These are phyloP conservation scores for Serilophus lunatus DNA, from an alignment of 2,113 vertebrate species.

Conservation along the genomic window DNA sequence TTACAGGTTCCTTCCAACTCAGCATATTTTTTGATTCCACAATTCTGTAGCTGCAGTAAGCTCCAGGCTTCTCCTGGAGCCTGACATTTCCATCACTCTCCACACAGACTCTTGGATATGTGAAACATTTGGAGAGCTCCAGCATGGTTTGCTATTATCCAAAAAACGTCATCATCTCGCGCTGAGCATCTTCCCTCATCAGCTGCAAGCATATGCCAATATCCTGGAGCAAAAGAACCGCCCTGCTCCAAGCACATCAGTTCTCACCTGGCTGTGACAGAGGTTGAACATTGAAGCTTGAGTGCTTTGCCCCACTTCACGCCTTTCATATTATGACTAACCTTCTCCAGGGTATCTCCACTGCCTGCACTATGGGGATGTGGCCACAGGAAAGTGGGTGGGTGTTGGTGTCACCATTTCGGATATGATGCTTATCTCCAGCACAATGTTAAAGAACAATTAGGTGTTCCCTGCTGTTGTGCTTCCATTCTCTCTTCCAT, in stretches of 20 bases:
- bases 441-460: background rate
- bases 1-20: no score
- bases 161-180: background rate
- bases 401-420: background rate
- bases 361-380: background rate
- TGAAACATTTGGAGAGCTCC: background rate
- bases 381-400: no score
- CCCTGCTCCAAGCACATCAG: background rate
- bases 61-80: background rate
- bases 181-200: background rate
- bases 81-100: rapidly evolving
- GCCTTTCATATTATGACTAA: background rate
- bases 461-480: background rate
- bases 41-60: background rate
- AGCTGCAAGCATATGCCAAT: background rate
- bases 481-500: background rate
- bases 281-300: background rate
- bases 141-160: background rate
- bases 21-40: no score
- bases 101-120: rapidly evolving
- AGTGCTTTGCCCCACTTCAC: background rate
- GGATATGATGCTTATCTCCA: background rate
- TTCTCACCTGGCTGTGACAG: background rate
- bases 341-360: background rate
- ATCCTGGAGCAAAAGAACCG: background rate